Conservation (phyloP, 2,797 vertebrate genomes). For the Galagoides demidoff region DNA sequence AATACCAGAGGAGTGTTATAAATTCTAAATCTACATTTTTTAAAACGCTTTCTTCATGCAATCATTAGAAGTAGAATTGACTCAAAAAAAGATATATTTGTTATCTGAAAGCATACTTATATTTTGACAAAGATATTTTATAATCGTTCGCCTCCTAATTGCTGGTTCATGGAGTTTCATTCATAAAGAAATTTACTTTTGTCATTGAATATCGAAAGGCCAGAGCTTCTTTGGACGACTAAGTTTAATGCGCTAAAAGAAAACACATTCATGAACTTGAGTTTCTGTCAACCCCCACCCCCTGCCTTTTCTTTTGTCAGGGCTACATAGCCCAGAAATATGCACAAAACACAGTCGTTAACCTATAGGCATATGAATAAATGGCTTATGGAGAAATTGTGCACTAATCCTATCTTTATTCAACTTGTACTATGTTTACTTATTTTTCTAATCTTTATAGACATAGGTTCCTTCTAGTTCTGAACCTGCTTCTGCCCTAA, state of each 20-base stretch:
- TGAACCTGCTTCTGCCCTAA: conserved; percentile 69
- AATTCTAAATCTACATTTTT: not conserved
- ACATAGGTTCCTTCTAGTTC: conserved; percentile 65
- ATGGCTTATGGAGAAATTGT: not conserved
- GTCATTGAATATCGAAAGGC: not conserved
- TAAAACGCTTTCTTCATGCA: not conserved
- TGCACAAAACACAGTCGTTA: not conserved
- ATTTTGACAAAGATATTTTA: not conserved
- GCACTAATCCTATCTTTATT: not conserved
- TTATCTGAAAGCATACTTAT: not conserved
- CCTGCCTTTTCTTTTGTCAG: not conserved
- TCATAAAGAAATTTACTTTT: not conserved
- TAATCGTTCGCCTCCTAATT: conserved; percentile 1
- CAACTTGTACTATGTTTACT: not conserved
- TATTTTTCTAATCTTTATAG: conserved; percentile 56
- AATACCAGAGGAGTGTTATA: not conserved
- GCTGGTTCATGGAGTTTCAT: conserved; percentile 10
- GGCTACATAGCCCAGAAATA: conserved; percentile 15
- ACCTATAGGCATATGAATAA: not conserved
- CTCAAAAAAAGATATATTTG: conserved; percentile 22
- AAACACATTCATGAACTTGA: not conserved
- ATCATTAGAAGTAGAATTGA: not conserved
- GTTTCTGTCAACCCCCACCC: not conserved
- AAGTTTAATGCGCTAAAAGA: conserved; percentile 32
- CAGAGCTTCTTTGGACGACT: not conserved